These are phyloP conservation scores for Hypercompe scribonia DNA, from an alignment of 2,888 invertebrate species.

Conservation along the genomic window DNA sequence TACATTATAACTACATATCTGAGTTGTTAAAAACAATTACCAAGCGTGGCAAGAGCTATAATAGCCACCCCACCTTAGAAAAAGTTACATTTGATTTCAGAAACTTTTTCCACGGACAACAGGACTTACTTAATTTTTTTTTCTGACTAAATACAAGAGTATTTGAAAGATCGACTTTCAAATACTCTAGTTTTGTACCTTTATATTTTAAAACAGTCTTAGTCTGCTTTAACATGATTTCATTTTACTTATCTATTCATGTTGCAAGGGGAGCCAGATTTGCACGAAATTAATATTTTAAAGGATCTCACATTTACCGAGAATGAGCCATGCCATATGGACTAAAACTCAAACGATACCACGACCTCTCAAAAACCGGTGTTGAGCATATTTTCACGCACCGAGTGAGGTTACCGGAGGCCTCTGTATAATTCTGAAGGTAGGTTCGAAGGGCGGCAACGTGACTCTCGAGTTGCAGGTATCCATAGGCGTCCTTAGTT, in stretches of 20 bases:
- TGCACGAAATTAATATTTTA: background rate
- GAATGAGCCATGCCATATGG: too few relatives aligned
- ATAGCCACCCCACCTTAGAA: constrained; percentile 34
- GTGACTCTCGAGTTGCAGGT: background rate
- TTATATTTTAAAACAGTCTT: too few relatives aligned
- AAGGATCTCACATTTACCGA: background rate
- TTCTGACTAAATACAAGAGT: too few relatives aligned
- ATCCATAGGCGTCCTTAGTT: background rate
- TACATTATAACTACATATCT: constrained; percentile 27
- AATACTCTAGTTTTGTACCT: too few relatives aligned
- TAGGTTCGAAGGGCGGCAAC: background rate
- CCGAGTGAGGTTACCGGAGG: background rate
- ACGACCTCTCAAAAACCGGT: too few relatives aligned
- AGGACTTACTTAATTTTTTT: constrained; percentile 58
- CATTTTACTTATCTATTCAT: too few relatives aligned
- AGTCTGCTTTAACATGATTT: too few relatives aligned
- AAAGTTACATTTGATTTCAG: constrained; percentile 51
- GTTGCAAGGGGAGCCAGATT: background rate
- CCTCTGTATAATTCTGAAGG: background rate
- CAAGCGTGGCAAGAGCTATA: constrained; percentile 44
- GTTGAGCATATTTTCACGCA: background rate
- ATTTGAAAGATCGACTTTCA: too few relatives aligned
- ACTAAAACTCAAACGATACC: too few relatives aligned
- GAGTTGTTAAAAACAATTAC: constrained; percentile 30
- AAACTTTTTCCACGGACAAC: constrained; percentile 64